Evolutionary conservation across 2,113 vertebrate species (phyloP).

Genomic region (Pseudorasbora parva): DNA sequence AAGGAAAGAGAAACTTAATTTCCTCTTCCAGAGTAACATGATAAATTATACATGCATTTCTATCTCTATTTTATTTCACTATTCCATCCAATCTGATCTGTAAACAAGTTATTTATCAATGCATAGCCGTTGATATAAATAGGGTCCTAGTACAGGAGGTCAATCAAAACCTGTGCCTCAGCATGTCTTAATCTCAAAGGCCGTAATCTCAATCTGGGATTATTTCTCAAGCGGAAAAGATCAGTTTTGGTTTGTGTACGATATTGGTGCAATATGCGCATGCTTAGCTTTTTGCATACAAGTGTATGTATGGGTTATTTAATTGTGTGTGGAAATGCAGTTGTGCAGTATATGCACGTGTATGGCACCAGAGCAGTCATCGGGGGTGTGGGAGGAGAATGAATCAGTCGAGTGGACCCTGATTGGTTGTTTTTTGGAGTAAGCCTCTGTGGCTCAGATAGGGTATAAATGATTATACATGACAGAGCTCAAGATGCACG

Average conservation of each 20-base stretch:
- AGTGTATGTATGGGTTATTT: slow-evolving; percentile 41
- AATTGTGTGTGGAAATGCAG: background rate
- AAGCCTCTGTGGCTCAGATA: slow-evolving; percentile 50
- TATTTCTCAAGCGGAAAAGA: slow-evolving; percentile 67
- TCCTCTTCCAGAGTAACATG: slow-evolving; percentile 51
- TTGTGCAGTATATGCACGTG: background rate
- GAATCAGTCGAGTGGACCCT: background rate
- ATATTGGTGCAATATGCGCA: slow-evolving; percentile 31
- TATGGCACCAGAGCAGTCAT: background rate
- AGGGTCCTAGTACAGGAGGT: slow-evolving; percentile 56
- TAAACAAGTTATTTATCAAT: background rate
- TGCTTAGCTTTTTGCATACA: background rate
- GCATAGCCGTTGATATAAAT: background rate
- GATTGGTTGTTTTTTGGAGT: slow-evolving; percentile 47
- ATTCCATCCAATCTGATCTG: background rate
- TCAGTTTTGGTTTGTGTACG: background rate
- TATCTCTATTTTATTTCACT: background rate
- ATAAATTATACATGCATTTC: background rate
- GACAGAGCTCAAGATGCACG: slow-evolving; percentile 41
- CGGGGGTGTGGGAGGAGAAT: slow-evolving; percentile 1
- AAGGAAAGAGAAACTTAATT: slow-evolving; percentile 61
- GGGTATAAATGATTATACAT: slow-evolving; percentile 50
- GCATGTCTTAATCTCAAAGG: slow-evolving; percentile 74
- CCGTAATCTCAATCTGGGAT: slow-evolving; percentile 80
- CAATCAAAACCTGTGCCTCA: slow-evolving; percentile 76